A percentile compares a stretch with the other conserved stretches of the same genome.
Evolutionary conservation across 2,888 invertebrate species (phyloP).

Genomic region (Imbricaverruca yamaguchii): DNA sequence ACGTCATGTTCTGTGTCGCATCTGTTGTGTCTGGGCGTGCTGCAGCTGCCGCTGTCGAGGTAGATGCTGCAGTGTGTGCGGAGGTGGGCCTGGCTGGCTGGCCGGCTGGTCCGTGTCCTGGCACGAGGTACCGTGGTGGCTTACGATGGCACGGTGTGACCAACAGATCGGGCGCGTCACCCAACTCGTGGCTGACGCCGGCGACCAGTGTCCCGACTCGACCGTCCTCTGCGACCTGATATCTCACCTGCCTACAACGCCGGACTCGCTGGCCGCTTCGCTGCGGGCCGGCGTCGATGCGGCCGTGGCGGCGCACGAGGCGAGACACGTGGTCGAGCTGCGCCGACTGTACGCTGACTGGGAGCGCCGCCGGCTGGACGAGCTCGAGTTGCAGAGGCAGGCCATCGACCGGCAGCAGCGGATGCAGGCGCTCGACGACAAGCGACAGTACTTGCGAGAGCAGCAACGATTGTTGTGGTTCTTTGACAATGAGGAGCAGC

Average conservation of each 20-base stretch:
- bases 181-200: conserved; percentile 35
- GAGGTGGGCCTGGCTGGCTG: not conserved
- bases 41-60: too few species aligned
- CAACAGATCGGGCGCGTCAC: conserved; percentile 5
- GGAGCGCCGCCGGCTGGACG: conserved; percentile 51
- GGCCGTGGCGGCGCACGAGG: conserved; percentile 47
- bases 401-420: conserved; percentile 47
- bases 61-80: not conserved
- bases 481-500: conserved; percentile 70
- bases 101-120: not conserved
- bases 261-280: not conserved
- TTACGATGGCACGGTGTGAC: too few species aligned
- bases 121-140: too few species aligned
- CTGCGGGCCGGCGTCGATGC: not conserved
- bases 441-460: conserved; percentile 51
- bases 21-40: too few species aligned
- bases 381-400: conserved; percentile 53
- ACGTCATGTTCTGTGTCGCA: too few species aligned
- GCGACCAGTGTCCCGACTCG: not conserved
- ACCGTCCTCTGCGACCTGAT: not conserved
- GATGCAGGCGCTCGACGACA: conserved; percentile 51
- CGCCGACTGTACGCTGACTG: conserved; percentile 55
- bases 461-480: conserved; percentile 57
- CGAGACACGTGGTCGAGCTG: conserved; percentile 49
- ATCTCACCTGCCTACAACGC: not conserved